phyloP scores from a whole-genome alignment of 2,888 invertebrate species.

The Amphiduros pacificus region DNA sequence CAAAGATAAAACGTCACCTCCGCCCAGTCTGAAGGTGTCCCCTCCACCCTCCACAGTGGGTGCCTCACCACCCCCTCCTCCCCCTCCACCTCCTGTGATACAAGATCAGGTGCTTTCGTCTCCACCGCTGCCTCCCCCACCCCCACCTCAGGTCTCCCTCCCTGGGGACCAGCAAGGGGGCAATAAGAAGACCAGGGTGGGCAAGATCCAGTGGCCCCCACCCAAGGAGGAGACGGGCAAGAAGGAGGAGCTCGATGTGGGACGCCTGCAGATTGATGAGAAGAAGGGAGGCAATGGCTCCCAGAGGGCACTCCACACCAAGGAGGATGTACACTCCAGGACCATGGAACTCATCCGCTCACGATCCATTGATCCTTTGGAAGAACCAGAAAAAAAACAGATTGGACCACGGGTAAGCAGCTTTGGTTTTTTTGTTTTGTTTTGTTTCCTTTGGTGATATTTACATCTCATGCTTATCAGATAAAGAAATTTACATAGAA shows the following conservation, averaged over 20 bases:
- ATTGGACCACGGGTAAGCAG: too few relatives aligned
- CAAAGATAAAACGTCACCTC: not conserved
- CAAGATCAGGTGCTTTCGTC: conserved; percentile 26
- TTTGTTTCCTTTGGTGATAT: too few relatives aligned
- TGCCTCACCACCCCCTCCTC: conserved; percentile 21
- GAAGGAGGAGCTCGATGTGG: conserved; percentile 57
- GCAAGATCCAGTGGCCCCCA: conserved; percentile 73
- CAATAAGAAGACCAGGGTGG: conserved; percentile 17
- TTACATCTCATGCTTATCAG: too few relatives aligned
- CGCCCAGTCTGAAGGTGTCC: not conserved
- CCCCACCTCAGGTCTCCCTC: conserved; percentile 45
- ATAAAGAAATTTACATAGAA: too few relatives aligned
- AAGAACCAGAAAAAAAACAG: not conserved
- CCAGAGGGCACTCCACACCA: not conserved
- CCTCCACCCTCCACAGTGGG: not conserved
- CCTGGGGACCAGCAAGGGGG: too few relatives aligned
- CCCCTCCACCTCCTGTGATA: conserved; percentile 49
- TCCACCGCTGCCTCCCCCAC: conserved; percentile 59
- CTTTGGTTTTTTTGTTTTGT: too few relatives aligned
- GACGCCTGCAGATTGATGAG: conserved; percentile 52
- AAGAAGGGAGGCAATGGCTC: conserved; percentile 19
- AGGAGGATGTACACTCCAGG: not conserved
- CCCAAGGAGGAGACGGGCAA: conserved; percentile 75
- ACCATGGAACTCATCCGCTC: conserved; percentile 2
- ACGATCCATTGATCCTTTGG: not conserved